Conservation (phyloP, 2,888 invertebrate species). For the Hyalella azteca region DNA sequence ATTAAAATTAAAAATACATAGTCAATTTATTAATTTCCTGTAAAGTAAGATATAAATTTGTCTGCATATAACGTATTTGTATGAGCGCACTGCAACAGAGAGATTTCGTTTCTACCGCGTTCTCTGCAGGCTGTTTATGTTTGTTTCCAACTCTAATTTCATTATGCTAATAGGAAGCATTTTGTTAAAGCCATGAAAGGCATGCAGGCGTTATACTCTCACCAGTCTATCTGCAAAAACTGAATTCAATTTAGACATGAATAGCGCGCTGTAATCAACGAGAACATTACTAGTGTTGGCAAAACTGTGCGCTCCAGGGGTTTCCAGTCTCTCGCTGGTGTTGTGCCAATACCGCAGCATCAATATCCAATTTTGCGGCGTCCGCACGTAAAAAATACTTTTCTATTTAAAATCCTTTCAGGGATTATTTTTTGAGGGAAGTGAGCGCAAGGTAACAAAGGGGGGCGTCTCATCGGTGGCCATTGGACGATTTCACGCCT, state of each 20-base stretch:
- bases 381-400: constrained; percentile 21
- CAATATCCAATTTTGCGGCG: constrained; percentile 34
- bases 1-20: too few relatives aligned
- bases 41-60: too few relatives aligned
- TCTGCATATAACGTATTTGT: too few relatives aligned
- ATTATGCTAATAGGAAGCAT: constrained; percentile 11
- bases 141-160: constrained; percentile 27
- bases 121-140: constrained; percentile 23
- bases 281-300: constrained; percentile 10
- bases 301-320: constrained; percentile 5
- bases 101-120: not conserved
- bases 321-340: constrained; percentile 15
- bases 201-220: not conserved
- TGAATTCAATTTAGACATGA: constrained; percentile 15
- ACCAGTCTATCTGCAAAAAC: constrained; percentile 1
- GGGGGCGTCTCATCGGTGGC: not conserved
- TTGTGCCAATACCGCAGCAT: constrained; percentile 34
- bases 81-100: too few relatives aligned
- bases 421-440: not conserved
- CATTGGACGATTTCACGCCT: too few relatives aligned
- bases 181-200: not conserved
- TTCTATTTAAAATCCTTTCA: constrained; percentile 29
- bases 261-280: constrained; percentile 19
- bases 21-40: too few relatives aligned
- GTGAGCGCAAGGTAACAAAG: constrained; percentile 1